Conservation (phyloP, 30 jellyfish, hydroid and myxozoan species). For the Chrysaora quinquecirrha region DNA sequence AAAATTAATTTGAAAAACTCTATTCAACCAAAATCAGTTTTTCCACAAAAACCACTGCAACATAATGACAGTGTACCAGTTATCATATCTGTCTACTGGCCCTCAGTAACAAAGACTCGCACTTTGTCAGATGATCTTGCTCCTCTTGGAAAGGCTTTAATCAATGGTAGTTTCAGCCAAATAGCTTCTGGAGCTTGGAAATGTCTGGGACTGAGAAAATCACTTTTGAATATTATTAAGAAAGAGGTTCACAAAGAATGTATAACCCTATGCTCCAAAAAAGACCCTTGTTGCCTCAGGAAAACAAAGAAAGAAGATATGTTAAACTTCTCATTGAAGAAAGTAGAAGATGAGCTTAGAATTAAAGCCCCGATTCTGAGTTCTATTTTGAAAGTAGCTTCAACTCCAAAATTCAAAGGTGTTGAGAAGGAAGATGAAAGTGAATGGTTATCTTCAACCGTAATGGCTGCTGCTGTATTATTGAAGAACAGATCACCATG, state of each 20-base stretch:
- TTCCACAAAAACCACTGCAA: neutral
- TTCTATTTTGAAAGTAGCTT: constrained; percentile 17
- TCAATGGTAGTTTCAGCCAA: constrained; percentile 8
- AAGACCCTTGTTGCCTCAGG: constrained; percentile 17
- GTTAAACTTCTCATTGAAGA: constrained; percentile 2
- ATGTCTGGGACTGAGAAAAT: neutral
- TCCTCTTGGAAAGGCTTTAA: neutral
- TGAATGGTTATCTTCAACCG: neutral
- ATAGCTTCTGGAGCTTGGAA: constrained; percentile 18
- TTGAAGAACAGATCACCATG: constrained; percentile 4
- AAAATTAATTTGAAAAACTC: no score
- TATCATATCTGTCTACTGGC: neutral
- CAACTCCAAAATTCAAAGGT: neutral
- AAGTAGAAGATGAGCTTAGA: constrained; percentile 11
- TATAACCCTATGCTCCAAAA: neutral
- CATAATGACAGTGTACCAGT: neutral
- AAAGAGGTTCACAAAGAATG: constrained; percentile 10
- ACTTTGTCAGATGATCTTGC: neutral
- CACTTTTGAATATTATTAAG: neutral
- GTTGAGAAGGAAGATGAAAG: constrained; percentile 11
- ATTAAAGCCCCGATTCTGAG: constrained; percentile 9
- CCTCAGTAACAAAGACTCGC: neutral
- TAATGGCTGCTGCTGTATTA: constrained; percentile 55
- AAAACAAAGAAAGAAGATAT: constrained; percentile 36
- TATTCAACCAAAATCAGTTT: no score